Evolutionary conservation across 2,797 vertebrate genomes (phyloP).

Genomic region (Diplodus puntazzo): DNA sequence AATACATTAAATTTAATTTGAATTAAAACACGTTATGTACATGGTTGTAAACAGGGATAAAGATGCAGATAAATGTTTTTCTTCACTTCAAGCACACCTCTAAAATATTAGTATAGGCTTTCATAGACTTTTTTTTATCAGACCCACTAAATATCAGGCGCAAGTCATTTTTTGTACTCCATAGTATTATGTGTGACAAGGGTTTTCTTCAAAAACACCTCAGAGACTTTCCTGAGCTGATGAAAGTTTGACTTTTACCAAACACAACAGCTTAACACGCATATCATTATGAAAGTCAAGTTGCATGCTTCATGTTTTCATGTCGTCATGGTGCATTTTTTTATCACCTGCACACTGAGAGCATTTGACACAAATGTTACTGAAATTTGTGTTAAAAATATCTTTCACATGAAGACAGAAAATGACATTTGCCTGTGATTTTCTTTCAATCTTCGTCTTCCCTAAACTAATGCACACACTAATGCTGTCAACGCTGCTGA

Average conservation of each 20-base stretch:
- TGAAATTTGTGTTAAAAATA: background rate
- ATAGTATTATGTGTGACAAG: no score
- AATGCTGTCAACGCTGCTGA: constrained; percentile 18
- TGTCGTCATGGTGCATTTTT: background rate
- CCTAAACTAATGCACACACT: background rate
- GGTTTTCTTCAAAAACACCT: background rate
- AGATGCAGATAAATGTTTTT: no score
- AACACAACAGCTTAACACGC: background rate
- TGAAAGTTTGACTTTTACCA: background rate
- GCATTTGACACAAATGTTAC: background rate
- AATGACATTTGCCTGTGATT: background rate
- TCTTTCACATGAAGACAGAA: background rate
- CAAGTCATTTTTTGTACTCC: no score
- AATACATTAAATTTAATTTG: no score
- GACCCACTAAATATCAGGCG: no score
- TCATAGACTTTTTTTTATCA: no score
- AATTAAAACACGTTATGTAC: no score
- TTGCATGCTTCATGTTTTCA: background rate
- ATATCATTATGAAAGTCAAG: background rate
- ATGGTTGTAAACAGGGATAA: no score
- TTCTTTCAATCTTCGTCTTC: background rate
- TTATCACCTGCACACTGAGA: background rate
- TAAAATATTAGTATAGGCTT: no score
- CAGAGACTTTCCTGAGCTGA: background rate
- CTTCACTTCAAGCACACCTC: no score